These are phyloP conservation scores for Hybognathus amarus DNA, from an alignment of 2,797 vertebrate species.

Conservation along the genomic window DNA sequence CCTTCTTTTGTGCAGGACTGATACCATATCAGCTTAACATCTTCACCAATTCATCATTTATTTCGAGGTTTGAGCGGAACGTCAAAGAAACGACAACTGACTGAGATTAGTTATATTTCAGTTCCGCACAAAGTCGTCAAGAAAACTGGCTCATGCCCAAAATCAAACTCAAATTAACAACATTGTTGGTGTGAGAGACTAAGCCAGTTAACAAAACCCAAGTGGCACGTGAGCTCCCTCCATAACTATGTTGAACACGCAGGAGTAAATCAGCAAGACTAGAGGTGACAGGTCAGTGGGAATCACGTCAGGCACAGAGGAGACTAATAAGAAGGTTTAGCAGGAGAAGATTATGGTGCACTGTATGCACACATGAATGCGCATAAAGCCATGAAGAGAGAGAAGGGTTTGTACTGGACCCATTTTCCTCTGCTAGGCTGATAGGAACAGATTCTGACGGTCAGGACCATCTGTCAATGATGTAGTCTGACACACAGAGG, in stretches of 20 bases:
- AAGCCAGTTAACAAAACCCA: constrained; percentile 11
- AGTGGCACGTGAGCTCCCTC: background rate
- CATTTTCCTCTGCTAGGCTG: constrained; percentile 48
- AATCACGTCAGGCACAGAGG: constrained; percentile 60
- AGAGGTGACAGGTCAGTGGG: constrained; percentile 35
- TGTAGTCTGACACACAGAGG: constrained; percentile 63
- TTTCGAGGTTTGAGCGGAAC: constrained; percentile 2
- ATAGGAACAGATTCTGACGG: constrained; percentile 69
- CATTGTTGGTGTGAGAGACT: background rate
- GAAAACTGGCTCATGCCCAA: background rate
- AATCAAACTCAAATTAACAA: background rate
- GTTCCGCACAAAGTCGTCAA: background rate
- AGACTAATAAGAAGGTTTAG: constrained; percentile 70
- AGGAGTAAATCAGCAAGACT: background rate
- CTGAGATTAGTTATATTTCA: background rate
- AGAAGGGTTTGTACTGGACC: constrained; percentile 1
- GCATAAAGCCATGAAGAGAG: constrained; percentile 9
- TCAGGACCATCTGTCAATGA: constrained; percentile 77
- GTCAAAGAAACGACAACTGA: background rate
- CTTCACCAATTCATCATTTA: constrained; percentile 6
- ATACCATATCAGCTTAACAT: background rate
- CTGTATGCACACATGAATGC: constrained; percentile 34
- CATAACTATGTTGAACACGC: background rate
- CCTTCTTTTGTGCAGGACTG: background rate
- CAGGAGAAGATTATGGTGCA: constrained; percentile 70